These are phyloP conservation scores for Cephonodes hylas DNA, from an alignment of 2,888 invertebrate species.

Conservation along the genomic window DNA sequence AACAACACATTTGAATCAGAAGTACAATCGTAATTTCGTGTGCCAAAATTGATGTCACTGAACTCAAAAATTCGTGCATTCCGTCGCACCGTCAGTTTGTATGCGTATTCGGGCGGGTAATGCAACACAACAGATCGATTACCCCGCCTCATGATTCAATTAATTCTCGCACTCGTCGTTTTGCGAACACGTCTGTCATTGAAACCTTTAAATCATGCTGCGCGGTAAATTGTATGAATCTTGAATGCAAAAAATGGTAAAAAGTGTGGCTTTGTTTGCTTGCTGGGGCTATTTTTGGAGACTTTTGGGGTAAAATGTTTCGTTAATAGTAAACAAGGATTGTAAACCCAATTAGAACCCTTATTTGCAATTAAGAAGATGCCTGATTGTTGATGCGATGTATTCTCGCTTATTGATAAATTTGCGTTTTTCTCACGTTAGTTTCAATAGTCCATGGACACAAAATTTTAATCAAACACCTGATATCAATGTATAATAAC, in stretches of 20 bases:
- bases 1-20: neutral
- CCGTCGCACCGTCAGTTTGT: neutral
- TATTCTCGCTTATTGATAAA: no score
- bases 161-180: slow-evolving; percentile 54
- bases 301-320: no score
- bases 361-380: no score
- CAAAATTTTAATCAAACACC: no score
- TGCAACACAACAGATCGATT: slow-evolving; percentile 23
- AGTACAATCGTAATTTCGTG: neutral
- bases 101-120: slow-evolving; percentile 25
- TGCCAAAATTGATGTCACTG: neutral
- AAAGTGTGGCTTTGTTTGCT: neutral
- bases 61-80: slow-evolving; percentile 1
- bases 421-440: no score
- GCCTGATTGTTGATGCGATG: no score
- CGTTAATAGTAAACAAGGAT: no score
- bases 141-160: slow-evolving; percentile 10
- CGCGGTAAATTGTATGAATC: neutral
- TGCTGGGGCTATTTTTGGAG: no score
- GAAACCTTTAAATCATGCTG: neutral
- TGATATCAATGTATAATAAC: no score
- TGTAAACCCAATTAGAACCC: no score
- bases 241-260: no score
- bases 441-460: no score
- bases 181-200: slow-evolving; percentile 29